Evolutionary conservation across 2,797 vertebrate genomes (phyloP).

Genomic region (Chaenodraco wilsoni): DNA sequence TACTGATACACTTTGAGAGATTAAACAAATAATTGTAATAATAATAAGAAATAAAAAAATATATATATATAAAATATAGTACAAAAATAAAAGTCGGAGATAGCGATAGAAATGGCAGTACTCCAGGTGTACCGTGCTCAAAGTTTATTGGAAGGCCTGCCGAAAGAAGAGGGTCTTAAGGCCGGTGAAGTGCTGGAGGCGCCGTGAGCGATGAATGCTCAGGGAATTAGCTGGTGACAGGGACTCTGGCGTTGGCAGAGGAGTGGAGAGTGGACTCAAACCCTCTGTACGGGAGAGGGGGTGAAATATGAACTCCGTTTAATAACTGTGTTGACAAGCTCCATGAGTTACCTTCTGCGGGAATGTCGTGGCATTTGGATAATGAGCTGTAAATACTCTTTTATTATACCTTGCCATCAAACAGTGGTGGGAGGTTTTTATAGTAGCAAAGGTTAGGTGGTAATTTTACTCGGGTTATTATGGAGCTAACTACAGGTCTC

Average conservation of each 20-base stretch:
- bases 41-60: too few relatives aligned
- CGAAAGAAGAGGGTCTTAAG: too few relatives aligned
- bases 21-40: too few relatives aligned
- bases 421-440: conserved; percentile 53
- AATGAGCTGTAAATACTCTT: conserved; percentile 80
- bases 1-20: too few relatives aligned
- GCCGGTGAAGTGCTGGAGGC: conserved; percentile 11
- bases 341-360: conserved; percentile 68
- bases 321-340: conserved; percentile 81
- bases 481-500: conserved; percentile 48
- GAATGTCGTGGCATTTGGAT: conserved; percentile 83
- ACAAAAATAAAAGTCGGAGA: too few relatives aligned
- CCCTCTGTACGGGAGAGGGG: conserved; percentile 37
- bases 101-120: too few relatives aligned
- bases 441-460: conserved; percentile 74
- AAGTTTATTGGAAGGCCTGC: too few relatives aligned
- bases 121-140: too few relatives aligned
- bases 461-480: conserved; percentile 65
- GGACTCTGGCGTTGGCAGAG: conserved; percentile 46
- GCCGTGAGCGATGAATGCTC: conserved; percentile 52
- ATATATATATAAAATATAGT: too few relatives aligned
- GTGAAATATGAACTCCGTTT: conserved; percentile 79
- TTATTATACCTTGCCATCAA: conserved; percentile 63
- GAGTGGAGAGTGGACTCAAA: conserved; percentile 32
- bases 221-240: conserved; percentile 61